These are phyloP conservation scores for Drosophila rhopaloa DNA, from an alignment of 1,140 invertebrate species.

Conservation along the genomic window DNA sequence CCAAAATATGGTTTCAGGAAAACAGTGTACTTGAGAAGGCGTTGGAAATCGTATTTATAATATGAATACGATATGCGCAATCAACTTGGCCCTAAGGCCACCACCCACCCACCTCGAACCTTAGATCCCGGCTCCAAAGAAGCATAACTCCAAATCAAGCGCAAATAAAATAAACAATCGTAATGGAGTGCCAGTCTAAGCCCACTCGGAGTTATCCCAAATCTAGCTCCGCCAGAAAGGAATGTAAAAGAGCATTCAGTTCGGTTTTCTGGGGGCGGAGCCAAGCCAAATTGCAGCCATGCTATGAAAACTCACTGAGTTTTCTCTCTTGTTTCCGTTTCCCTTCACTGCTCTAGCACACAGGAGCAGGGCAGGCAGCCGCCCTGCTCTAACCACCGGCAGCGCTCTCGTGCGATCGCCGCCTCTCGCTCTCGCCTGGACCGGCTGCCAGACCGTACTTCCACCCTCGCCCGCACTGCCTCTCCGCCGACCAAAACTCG, in stretches of 20 bases:
- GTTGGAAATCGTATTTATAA: slow-evolving; percentile 10
- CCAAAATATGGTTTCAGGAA: neutral
- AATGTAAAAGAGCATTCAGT: slow-evolving; percentile 6
- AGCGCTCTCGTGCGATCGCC: slow-evolving; percentile 10
- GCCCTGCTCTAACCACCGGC: slow-evolving; percentile 10
- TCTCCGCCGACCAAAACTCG: slow-evolving; percentile 60
- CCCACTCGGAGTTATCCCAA: slow-evolving; percentile 37
- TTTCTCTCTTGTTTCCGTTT: slow-evolving; percentile 18
- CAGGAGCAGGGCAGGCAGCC: neutral
- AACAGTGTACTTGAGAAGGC: slow-evolving; percentile 11
- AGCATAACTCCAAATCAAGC: slow-evolving; percentile 73
- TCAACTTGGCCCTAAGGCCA: slow-evolving; percentile 5
- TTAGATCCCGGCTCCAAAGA: neutral
- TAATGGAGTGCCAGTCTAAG: slow-evolving; percentile 6
- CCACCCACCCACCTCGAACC: slow-evolving; percentile 4
- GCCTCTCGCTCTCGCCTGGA: slow-evolving; percentile 36
- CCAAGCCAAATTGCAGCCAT: slow-evolving; percentile 71
- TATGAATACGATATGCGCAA: slow-evolving; percentile 18
- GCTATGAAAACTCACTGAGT: slow-evolving; percentile 54
- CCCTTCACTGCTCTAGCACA: slow-evolving; percentile 46
- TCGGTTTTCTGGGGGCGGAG: slow-evolving; percentile 53
- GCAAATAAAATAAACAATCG: slow-evolving; percentile 60
- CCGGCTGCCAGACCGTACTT: slow-evolving; percentile 37
- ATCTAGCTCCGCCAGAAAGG: slow-evolving; percentile 10
- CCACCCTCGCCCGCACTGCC: slow-evolving; percentile 45